Base-by-base conservation (phyloP, 2,113 vertebrate genomes). In the Gymnobelideus leadbeateri region DNA sequence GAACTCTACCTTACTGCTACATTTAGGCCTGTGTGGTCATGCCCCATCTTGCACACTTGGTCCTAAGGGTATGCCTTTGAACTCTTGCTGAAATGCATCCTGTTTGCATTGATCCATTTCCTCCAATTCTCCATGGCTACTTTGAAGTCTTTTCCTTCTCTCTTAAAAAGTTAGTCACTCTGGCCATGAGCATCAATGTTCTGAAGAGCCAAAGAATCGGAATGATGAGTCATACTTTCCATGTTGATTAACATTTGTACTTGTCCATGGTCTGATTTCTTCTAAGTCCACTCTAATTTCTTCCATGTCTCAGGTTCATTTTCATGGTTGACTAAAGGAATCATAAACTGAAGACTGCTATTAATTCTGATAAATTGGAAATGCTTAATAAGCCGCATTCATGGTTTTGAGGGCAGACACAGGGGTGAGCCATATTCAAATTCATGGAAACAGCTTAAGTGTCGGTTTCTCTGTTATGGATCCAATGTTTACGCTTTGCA, bases 401-500 rank as follows among this genome's bases (percentile, higher is more conserved):
- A 23, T 84, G 7, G n/a, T 8, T 84, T 23, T 43, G 68, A 84
- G n/a, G 68, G 68, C n/a, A 84, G 68, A 91, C 54, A 3, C 8
- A 93, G 11, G 51, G 25, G 49, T 92, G 25, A 14, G 50, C 25
- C 24, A 94, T 8, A 68, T 51, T 61, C 9, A 93, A 91, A 93
- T 95, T 97, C 57, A 97, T 55, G 51, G 37, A 95, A 89, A 84
- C 89, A 0, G 31, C 0, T 91, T 91, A 89, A 23, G 92, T 89
- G 1, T 90, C 91, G 97, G 96, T 0, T 46, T 55, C 89, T 92
- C 51, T 92, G 23, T 53, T 97, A 91, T 68, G 46, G 28, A 96
- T 96, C 43, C 50, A 94, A 2, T 68, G 90, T 90, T 97, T 97
- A 89, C 95, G 91, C 96, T 95, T 97, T 92, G 94, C n/a, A 84